Conservation (phyloP, 2,113 vertebrate species). For the Cinclus cinclus region DNA sequence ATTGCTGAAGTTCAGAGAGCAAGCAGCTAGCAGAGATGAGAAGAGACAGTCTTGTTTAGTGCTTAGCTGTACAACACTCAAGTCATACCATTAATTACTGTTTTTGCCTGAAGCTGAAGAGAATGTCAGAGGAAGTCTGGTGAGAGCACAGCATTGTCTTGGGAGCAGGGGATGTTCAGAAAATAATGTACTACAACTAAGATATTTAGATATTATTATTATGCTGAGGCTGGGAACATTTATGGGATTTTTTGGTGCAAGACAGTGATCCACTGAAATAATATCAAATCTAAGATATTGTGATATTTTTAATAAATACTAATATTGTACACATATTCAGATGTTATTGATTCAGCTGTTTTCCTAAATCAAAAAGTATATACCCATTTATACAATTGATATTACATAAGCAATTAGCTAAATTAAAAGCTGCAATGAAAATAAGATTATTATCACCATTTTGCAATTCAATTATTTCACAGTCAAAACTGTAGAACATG, state of each 20-base stretch:
- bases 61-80: background rate
- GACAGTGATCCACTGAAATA: background rate
- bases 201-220: background rate
- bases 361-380: background rate
- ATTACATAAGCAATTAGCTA: background rate
- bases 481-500: background rate
- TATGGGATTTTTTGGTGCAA: background rate
- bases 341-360: background rate
- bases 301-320: background rate
- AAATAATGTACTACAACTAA: background rate
- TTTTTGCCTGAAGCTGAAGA: background rate
- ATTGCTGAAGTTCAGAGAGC: background rate
- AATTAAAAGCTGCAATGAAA: constrained; percentile 15
- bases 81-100: background rate
- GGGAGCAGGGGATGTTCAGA: background rate
- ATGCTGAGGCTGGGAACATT: background rate
- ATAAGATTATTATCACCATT: background rate
- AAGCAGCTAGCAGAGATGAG: background rate
- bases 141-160: background rate
- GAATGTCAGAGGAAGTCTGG: background rate
- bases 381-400: background rate
- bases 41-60: background rate
- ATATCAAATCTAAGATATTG: background rate
- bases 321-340: background rate
- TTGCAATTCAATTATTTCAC: background rate